Evolutionary conservation across 2,888 invertebrate species (phyloP).

Genomic region (Cremastinae sp.): DNA sequence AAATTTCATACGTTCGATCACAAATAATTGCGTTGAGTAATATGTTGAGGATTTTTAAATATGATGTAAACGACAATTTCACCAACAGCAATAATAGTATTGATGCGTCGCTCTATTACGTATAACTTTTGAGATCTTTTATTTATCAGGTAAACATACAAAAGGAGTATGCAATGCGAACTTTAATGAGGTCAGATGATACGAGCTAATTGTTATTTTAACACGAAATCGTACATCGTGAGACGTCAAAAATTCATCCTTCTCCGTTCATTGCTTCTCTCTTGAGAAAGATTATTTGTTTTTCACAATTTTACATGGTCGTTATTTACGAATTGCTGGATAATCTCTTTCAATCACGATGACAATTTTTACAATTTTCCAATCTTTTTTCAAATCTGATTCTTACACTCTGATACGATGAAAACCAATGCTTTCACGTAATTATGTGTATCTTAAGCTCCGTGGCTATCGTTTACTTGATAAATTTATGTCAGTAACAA

Average conservation of each 20-base stretch:
- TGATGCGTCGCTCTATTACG: slow-evolving; percentile 42
- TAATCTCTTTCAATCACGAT: slow-evolving; percentile 16
- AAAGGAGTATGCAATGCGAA: slow-evolving; percentile 74
- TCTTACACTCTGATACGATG: slow-evolving; percentile 42
- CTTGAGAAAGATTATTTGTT: not conserved
- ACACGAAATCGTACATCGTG: slow-evolving; percentile 63
- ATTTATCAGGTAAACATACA: slow-evolving; percentile 76
- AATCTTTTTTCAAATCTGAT: slow-evolving; percentile 37
- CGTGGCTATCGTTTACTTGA: slow-evolving; percentile 23
- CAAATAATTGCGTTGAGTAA: not conserved
- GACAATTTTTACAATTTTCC: slow-evolving; percentile 44
- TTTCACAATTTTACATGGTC: not conserved
- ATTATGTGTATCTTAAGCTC: slow-evolving; percentile 33
- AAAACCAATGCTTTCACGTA: slow-evolving; percentile 28
- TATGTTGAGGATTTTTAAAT: too few species aligned
- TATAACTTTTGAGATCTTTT: slow-evolving; percentile 75
- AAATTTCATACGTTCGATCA: slow-evolving; percentile 3
- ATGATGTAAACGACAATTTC: too few species aligned
- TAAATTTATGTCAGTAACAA: slow-evolving; percentile 21
- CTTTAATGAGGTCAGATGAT: slow-evolving; percentile 71
- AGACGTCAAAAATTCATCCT: slow-evolving; percentile 46
- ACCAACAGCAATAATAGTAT: not conserved
- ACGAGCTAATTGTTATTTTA: slow-evolving; percentile 66
- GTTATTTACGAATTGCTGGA: too few species aligned
- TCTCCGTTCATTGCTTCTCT: not conserved